Percentiles rank a stretch among this genome's conserved stretches.
phyloP scores from a whole-genome alignment of 2,113 vertebrate species.

The Cyprinodon variegatus region DNA sequence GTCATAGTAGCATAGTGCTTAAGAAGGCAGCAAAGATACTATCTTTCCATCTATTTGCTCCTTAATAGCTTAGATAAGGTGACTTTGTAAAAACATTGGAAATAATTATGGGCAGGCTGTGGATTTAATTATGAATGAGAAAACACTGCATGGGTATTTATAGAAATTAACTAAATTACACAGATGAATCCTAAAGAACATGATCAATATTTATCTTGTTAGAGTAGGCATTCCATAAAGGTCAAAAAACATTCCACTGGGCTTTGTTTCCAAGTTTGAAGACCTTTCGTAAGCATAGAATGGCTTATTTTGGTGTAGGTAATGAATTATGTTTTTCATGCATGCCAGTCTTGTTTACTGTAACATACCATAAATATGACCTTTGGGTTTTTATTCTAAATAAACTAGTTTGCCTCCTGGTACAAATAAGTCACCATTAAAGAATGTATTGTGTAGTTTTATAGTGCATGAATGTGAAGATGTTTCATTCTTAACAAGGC shows the following conservation, averaged over 20 bases:
- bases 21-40: constrained; percentile 18
- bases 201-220: not conserved
- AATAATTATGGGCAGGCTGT: constrained; percentile 15
- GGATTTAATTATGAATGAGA: constrained; percentile 20
- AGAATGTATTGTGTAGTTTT: not conserved
- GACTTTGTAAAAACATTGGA: constrained; percentile 16
- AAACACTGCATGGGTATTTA: not conserved
- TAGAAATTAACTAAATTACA: not conserved
- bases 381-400: not conserved
- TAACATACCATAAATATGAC: not conserved
- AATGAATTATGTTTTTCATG: not conserved
- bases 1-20: constrained; percentile 27
- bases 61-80: constrained; percentile 8
- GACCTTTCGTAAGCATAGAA: not conserved
- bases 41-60: not conserved
- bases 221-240: too few species aligned
- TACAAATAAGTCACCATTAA: not conserved
- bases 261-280: too few species aligned
- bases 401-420: not conserved
- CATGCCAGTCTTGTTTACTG: not conserved
- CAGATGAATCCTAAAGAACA: not conserved
- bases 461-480: not conserved
- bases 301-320: not conserved
- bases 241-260: too few species aligned
- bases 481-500: not conserved